Evolutionary conservation across 1,140 invertebrate genomes (phyloP).

Genomic region (Arion vulgaris): DNA sequence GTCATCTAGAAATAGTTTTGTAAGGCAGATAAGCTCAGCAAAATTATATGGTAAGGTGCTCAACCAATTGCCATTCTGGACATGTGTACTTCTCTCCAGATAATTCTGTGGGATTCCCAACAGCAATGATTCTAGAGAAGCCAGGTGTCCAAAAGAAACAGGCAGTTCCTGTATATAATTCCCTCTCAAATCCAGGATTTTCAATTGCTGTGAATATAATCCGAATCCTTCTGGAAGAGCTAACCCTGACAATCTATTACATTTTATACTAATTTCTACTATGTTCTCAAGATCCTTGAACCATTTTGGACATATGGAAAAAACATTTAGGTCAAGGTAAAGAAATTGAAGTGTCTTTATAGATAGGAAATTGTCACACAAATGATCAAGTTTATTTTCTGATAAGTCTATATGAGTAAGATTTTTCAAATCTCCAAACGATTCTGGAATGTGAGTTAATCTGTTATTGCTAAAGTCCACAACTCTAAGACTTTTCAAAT

Average conservation of each 20-base stretch:
- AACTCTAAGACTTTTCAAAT: background rate
- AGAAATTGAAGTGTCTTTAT: background rate
- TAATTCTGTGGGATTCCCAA: background rate
- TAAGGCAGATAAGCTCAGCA: background rate
- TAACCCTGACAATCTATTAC: background rate
- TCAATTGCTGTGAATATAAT: background rate
- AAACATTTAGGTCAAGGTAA: slow-evolving; percentile 7
- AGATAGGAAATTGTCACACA: background rate
- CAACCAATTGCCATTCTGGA: slow-evolving; percentile 20
- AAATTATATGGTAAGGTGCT: background rate
- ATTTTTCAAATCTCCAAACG: slow-evolving; percentile 24
- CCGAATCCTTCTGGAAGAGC: slow-evolving; percentile 17
- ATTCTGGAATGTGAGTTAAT: background rate
- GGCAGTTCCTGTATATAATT: slow-evolving; percentile 14
- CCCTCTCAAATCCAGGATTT: slow-evolving; percentile 21
- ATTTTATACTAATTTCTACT: background rate
- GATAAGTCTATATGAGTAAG: slow-evolving; percentile 20
- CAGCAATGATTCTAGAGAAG: background rate
- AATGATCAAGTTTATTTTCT: background rate
- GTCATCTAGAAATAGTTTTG: background rate
- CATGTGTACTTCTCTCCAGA: background rate
- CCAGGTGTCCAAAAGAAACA: background rate
- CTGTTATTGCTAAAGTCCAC: slow-evolving; percentile 17
- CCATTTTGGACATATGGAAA: slow-evolving; percentile 9
- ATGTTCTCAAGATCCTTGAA: background rate